phyloP scores from a whole-genome alignment of 2,113 vertebrate species.

The Bolborhynchus lineola region DNA sequence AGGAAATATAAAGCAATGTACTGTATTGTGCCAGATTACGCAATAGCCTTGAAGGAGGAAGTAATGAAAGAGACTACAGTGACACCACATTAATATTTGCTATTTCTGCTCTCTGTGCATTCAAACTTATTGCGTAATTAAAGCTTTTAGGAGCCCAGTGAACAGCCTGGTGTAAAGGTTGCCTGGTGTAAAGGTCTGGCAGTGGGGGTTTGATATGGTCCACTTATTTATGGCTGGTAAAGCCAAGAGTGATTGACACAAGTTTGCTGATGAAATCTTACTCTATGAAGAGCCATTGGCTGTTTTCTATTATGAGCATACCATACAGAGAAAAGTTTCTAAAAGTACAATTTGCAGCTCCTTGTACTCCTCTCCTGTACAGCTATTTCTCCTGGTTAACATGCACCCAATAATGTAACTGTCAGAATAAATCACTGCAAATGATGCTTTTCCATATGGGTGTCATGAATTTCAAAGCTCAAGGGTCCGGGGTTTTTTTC shows the following conservation, averaged over 20 bases:
- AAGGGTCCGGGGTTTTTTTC: slow-evolving; percentile 14
- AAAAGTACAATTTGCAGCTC: slow-evolving; percentile 6
- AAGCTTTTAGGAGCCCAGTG: background rate
- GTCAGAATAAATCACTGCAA: slow-evolving; percentile 52
- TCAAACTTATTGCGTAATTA: background rate
- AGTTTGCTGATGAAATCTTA: background rate
- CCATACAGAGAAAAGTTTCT: background rate
- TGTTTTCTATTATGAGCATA: background rate
- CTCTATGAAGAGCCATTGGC: background rate
- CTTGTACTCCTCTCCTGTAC: background rate
- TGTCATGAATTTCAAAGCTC: slow-evolving; percentile 14
- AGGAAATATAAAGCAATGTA: background rate
- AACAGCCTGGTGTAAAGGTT: background rate
- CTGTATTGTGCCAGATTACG: background rate
- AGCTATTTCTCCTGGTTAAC: slow-evolving; percentile 33
- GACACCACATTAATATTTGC: background rate
- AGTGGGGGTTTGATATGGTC: background rate
- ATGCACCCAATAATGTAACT: slow-evolving; percentile 33
- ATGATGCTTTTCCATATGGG: background rate
- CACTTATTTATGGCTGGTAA: background rate
- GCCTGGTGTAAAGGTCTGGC: background rate
- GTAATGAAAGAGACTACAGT: background rate
- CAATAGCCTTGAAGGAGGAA: background rate
- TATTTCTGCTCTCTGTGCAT: background rate
- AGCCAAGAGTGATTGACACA: background rate